A percentile compares a stretch with the other conserved stretches of the same genome.
Evolutionary conservation across 2,797 vertebrate species (phyloP).

Genomic region (Centropyge bicolor): DNA sequence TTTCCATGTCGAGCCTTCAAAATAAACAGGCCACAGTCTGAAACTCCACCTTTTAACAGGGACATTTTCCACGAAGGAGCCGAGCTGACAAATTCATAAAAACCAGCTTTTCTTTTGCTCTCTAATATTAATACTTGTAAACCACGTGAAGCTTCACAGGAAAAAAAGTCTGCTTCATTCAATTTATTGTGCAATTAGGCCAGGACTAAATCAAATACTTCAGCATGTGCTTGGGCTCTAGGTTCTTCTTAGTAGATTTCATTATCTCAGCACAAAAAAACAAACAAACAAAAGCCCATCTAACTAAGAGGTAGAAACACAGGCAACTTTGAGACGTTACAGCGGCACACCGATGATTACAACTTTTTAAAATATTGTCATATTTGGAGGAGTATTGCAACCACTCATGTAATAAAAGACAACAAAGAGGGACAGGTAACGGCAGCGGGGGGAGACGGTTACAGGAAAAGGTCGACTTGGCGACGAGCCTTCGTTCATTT

Average conservation of each 20-base stretch:
- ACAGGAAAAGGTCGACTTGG: constrained; percentile 20
- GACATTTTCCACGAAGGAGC: constrained; percentile 62
- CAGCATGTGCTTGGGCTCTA: constrained; percentile 85
- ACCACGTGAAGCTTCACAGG: constrained; percentile 36
- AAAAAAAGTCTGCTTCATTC: constrained; percentile 49
- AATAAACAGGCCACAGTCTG: constrained; percentile 65
- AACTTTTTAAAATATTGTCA: constrained; percentile 90
- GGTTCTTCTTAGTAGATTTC: constrained; percentile 75
- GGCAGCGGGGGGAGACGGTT: constrained; percentile 65
- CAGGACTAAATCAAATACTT: constrained; percentile 88
- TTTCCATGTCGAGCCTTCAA: background rate
- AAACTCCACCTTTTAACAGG: constrained; percentile 87
- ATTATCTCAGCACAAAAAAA: constrained; percentile 88
- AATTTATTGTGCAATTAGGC: constrained; percentile 89
- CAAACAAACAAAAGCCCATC: constrained; percentile 87
- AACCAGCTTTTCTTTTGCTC: background rate
- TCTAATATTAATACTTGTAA: constrained; percentile 57
- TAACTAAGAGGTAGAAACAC: constrained; percentile 98
- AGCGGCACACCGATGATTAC: constrained; percentile 89
- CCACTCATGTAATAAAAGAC: constrained; percentile 85
- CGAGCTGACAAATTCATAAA: constrained; percentile 30
- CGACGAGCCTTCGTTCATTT: constrained; percentile 15
- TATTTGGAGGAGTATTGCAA: constrained; percentile 91
- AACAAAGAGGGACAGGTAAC: constrained; percentile 66
- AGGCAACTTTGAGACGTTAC: constrained; percentile 90